A percentile compares a stretch with the other conserved stretches of the same genome.
Conservation (phyloP, 2,888 invertebrate species). For the Osmoderma eremita region DNA sequence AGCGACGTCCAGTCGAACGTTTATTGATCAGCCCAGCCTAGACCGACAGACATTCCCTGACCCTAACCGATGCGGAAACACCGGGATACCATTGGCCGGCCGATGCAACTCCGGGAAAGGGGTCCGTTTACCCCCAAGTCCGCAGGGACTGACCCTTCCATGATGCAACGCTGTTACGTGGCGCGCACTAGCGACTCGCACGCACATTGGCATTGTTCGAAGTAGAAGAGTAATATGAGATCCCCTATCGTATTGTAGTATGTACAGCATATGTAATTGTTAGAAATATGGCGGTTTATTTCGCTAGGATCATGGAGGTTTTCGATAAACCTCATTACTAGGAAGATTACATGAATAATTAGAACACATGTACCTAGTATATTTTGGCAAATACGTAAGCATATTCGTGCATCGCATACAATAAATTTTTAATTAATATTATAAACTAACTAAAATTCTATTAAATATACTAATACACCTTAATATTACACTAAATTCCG, state of each 20-base stretch:
- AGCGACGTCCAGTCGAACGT: conserved; percentile 8
- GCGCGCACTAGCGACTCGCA: not conserved
- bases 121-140: conserved; percentile 29
- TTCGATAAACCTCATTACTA: no score
- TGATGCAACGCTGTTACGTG: conserved; percentile 10
- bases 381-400: no score
- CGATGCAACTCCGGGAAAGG: conserved; percentile 18
- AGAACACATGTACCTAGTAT: no score
- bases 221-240: not conserved
- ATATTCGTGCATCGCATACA: no score
- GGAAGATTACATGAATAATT: no score
- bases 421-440: no score
- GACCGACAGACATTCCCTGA: conserved; percentile 1
- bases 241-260: not conserved
- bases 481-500: no score
- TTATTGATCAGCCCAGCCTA: conserved; percentile 14
- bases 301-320: not conserved
- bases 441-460: no score
- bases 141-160: conserved; percentile 33
- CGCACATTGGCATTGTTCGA: not conserved
- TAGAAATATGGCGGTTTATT: conserved; percentile 8
- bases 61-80: conserved; percentile 16
- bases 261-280: not conserved
- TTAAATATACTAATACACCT: no score
- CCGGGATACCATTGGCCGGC: not conserved